phyloP scores from a whole-genome alignment of 2,797 vertebrate species.

The Periparus ater region DNA sequence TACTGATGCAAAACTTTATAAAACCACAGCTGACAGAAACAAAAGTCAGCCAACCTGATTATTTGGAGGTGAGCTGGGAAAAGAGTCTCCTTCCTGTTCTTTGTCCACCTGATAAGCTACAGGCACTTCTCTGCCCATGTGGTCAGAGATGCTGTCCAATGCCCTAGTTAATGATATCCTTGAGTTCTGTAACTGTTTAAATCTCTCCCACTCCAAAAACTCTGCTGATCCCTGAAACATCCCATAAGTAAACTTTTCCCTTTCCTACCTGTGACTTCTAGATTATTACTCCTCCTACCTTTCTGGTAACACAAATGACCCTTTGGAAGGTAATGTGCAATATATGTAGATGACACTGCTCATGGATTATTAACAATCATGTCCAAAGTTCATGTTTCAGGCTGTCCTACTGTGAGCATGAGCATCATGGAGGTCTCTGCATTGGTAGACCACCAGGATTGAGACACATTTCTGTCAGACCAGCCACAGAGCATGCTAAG shows the following conservation, averaged over 20 bases:
- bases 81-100: background rate
- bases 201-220: background rate
- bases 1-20: background rate
- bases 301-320: background rate
- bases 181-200: background rate
- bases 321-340: background rate
- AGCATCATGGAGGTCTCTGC: background rate
- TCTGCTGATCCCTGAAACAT: background rate
- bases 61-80: background rate
- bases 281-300: background rate
- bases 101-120: background rate
- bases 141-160: background rate
- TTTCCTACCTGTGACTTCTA: background rate
- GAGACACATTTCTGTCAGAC: background rate
- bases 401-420: background rate
- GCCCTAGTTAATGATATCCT: background rate
- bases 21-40: background rate
- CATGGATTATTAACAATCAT: background rate
- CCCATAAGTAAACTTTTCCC: background rate
- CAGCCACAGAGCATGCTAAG: background rate
- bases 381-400: background rate
- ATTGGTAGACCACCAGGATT: accelerated
- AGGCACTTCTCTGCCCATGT: background rate
- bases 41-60: background rate
- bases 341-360: background rate